Percentiles rank a stretch among this genome's conserved stretches.
These are phyloP conservation scores for Standfussiana lucernea DNA, from an alignment of 2,888 invertebrate species.

Conservation along the genomic window DNA sequence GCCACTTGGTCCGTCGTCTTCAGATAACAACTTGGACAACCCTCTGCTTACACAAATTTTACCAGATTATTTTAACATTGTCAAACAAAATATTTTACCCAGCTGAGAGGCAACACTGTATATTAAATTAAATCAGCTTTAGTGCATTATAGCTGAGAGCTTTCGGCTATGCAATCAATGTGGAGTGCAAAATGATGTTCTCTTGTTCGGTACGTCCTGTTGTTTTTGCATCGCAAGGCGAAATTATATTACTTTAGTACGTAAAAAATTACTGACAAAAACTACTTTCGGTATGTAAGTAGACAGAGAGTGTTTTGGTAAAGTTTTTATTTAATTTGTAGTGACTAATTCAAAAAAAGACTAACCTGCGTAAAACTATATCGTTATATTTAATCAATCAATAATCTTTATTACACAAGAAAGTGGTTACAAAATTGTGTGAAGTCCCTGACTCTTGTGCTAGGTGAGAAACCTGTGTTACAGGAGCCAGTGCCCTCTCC, in stretches of 20 bases:
- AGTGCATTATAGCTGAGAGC: slow-evolving; percentile 33
- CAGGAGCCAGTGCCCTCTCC: too few species aligned
- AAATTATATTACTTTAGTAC: not conserved
- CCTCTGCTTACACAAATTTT: not conserved
- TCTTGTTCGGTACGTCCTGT: slow-evolving; percentile 11
- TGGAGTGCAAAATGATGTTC: slow-evolving; percentile 44
- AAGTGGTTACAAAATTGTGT: too few species aligned
- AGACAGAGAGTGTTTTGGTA: not conserved
- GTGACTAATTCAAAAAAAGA: not conserved
- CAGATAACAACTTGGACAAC: not conserved
- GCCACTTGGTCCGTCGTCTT: not conserved
- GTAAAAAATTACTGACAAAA: not conserved
- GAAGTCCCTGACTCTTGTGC: too few species aligned
- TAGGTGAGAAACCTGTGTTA: too few species aligned
- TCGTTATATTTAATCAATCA: too few species aligned
- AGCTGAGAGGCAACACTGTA: slow-evolving; percentile 1
- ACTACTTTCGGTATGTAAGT: not conserved
- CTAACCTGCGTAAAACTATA: too few species aligned
- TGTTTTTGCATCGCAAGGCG: slow-evolving; percentile 10
- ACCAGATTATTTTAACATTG: not conserved
- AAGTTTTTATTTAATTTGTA: not conserved
- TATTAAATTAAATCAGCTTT: slow-evolving; percentile 38
- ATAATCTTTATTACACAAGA: too few species aligned
- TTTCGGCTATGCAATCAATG: slow-evolving; percentile 46
- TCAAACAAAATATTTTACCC: not conserved